Evolutionary conservation across 2,888 invertebrate genomes (phyloP).

Genomic region (Polydrusus cervinus): DNA sequence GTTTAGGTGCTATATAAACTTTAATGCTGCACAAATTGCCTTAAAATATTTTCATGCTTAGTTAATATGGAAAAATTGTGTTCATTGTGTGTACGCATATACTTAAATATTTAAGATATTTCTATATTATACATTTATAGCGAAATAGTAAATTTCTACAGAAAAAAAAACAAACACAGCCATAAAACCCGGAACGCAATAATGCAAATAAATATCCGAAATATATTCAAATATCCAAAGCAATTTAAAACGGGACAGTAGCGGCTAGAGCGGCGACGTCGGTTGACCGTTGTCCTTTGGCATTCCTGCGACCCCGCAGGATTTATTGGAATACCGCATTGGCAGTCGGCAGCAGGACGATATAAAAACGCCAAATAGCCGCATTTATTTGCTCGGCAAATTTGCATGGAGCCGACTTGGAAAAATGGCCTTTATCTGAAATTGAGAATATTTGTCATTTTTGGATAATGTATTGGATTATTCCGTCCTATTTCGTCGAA

Average conservation of each 20-base stretch:
- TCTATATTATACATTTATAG: too few relatives aligned
- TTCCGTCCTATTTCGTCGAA: constrained; percentile 15
- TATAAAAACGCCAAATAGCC: constrained; percentile 51
- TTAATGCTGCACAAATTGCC: too few relatives aligned
- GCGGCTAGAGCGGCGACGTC: constrained; percentile 2
- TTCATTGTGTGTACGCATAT: too few relatives aligned
- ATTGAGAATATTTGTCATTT: constrained; percentile 52
- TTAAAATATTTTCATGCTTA: too few relatives aligned
- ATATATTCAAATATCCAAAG: constrained; percentile 53
- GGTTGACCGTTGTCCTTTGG: constrained; percentile 55
- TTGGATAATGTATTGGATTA: constrained; percentile 34
- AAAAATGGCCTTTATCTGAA: constrained; percentile 44
- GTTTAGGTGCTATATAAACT: too few relatives aligned
- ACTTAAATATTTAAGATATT: too few relatives aligned
- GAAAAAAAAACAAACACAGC: constrained; percentile 16
- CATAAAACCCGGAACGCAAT: constrained; percentile 39
- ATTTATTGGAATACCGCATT: constrained; percentile 58
- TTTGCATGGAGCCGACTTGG: constrained; percentile 44
- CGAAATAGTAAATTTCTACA: neutral
- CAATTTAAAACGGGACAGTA: constrained; percentile 46
- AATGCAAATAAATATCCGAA: constrained; percentile 50
- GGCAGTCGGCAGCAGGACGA: constrained; percentile 51
- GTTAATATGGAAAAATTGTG: too few relatives aligned
- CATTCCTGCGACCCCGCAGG: constrained; percentile 51
- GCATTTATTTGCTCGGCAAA: constrained; percentile 49